Evolutionary conservation across 2,888 invertebrate species (phyloP).

Genomic region (Marasmarcha lunaedactyla): DNA sequence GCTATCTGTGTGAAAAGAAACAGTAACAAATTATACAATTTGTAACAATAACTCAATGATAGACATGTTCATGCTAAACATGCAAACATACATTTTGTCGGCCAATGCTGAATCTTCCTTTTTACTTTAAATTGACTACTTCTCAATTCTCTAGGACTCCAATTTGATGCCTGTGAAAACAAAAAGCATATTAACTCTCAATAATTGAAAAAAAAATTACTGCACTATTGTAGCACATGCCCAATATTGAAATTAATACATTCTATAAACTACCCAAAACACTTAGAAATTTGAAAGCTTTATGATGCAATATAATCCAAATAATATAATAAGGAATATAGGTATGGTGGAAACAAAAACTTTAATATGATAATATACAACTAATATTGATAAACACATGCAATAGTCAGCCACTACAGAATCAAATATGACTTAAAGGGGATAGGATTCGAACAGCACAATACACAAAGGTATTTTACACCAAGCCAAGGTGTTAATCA

Average conservation of each 20-base stretch:
- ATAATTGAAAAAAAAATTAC: background rate
- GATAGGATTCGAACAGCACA: conserved; percentile 2
- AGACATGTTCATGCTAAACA: too few species aligned
- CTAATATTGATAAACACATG: conserved; percentile 35
- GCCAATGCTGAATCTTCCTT: conserved; percentile 61
- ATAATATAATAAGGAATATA: background rate
- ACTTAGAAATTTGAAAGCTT: background rate
- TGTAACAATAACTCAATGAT: background rate
- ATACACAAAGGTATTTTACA: conserved; percentile 25
- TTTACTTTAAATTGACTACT: conserved; percentile 64
- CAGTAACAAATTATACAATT: conserved; percentile 10
- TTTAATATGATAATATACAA: background rate
- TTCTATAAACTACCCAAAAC: background rate
- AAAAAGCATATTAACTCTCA: conserved; percentile 1
- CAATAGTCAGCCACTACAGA: conserved; percentile 19
- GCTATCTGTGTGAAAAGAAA: conserved; percentile 36
- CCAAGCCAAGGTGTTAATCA: conserved; percentile 31
- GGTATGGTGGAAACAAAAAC: background rate
- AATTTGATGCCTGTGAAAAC: conserved; percentile 42
- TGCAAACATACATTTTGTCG: conserved; percentile 49
- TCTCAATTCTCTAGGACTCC: conserved; percentile 53
- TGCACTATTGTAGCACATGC: background rate
- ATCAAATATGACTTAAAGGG: background rate
- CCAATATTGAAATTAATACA: background rate
- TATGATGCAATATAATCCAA: background rate